Base-by-base conservation (phyloP, 2,797 vertebrate genomes). In the Diplodus sargus region DNA sequence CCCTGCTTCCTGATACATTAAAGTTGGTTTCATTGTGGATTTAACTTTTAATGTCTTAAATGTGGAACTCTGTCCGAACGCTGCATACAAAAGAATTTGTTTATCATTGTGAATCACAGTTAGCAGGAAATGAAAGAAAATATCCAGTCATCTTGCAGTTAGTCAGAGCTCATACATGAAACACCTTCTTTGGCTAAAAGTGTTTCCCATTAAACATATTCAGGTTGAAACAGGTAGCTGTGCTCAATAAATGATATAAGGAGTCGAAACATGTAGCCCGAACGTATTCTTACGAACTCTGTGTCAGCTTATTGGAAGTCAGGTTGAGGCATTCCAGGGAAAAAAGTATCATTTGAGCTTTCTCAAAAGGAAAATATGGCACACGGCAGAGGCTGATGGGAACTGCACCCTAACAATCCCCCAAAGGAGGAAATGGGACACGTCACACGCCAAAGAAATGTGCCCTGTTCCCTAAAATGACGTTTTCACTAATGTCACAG, bases 1-100 rank as follows among this genome's bases (percentile, higher is more conserved):
- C 93, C 91, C 91, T 66, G 60, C 79, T 83, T 89, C 80, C 82
- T 85, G 82, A 45, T 88, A 53, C 30, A 54, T 28, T 34, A 22
- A 22, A 20, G 12, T 72, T 62, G 14, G 28, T 72, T 59, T 78
- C 43, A 78, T 43, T 80, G 22, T 71, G 11, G 45, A 72, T 78
- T 49, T 20, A 12, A 51, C 10, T 43, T 60, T 45, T 45, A 45
- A 45, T 2, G 43, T 14, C 43, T 45, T 45, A 45, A 45, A 45
- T 5, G 43, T 45, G 5, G 43, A 45, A 16, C 15, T 45, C 28
- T 28, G 22, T 23, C 42, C 52, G 17, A n/a, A 20, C 30, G 10
- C 13, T 0, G 2, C 10, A 7, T 5, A 2, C 2, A 69, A 57
- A 60, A 42, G 2, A 42, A 43, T 3, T 17, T 13, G 20, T 39